phyloP scores from a whole-genome alignment of 1,140 invertebrate genomes.

The Leucophenga varia region DNA sequence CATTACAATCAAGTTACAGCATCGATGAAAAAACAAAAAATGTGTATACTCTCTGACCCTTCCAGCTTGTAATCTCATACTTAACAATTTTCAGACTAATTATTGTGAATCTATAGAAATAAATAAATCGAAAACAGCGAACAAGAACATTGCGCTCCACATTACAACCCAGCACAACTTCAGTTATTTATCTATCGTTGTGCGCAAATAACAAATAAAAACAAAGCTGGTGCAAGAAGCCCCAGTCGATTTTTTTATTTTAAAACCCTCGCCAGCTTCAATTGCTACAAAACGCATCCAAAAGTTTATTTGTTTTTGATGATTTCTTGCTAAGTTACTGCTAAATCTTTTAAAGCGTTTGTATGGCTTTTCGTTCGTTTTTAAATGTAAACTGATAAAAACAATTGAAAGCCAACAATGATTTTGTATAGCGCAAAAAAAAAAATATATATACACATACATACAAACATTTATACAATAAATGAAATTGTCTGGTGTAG shows the following conservation, averaged over 20 bases:
- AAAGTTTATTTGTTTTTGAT: constrained; percentile 51
- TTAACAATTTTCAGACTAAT: constrained; percentile 2
- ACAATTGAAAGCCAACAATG: constrained; percentile 51
- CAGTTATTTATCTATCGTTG: too few species aligned
- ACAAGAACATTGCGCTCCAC: constrained; percentile 16
- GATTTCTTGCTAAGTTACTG: constrained; percentile 46
- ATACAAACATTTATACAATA: too few species aligned
- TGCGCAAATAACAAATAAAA: neutral
- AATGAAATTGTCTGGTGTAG: too few species aligned
- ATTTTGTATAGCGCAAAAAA: too few species aligned
- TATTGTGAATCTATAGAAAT: too few species aligned
- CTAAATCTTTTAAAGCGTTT: constrained; percentile 41
- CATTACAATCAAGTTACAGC: constrained; percentile 40
- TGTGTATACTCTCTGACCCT: too few species aligned
- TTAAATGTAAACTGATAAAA: constrained; percentile 52
- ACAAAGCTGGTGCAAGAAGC: neutral
- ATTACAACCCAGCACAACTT: neutral
- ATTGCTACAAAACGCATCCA: too few species aligned
- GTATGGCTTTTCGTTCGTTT: constrained; percentile 9
- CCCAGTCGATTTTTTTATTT: too few species aligned
- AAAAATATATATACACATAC: too few species aligned
- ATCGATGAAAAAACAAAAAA: too few species aligned
- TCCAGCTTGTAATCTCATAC: too few species aligned
- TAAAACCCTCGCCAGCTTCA: too few species aligned
- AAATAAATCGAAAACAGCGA: constrained; percentile 44